These are phyloP conservation scores for Nasonia oneida DNA, from an alignment of 2,888 invertebrate species.

Conservation along the genomic window DNA sequence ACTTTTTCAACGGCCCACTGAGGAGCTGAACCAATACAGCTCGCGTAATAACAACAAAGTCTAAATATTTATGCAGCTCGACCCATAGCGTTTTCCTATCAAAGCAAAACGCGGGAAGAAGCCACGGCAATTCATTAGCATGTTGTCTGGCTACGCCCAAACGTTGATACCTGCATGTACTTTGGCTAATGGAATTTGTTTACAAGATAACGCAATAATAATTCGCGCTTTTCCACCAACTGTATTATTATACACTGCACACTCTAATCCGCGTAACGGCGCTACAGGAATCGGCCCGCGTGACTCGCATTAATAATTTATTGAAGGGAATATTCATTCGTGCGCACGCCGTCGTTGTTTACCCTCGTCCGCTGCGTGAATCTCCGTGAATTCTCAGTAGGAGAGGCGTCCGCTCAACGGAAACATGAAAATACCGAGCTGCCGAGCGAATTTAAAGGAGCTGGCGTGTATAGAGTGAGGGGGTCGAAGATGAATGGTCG, in stretches of 20 bases:
- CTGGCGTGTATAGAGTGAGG: not conserved
- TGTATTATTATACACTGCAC: too few relatives aligned
- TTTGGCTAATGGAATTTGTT: conserved; percentile 37
- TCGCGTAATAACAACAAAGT: conserved; percentile 3
- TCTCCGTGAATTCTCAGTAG: not conserved
- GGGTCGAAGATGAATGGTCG: conserved; percentile 40
- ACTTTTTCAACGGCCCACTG: not conserved
- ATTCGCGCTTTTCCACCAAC: not conserved
- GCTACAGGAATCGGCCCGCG: not conserved
- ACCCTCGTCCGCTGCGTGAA: not conserved
- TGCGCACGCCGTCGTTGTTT: not conserved
- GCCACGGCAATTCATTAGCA: conserved; percentile 43
- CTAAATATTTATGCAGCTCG: conserved; percentile 46
- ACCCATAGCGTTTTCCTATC: conserved; percentile 1
- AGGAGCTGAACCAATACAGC: not conserved
- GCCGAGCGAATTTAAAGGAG: not conserved
- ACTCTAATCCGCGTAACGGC: not conserved
- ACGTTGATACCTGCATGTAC: not conserved
- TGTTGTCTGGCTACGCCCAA: not conserved
- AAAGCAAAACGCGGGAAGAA: too few relatives aligned
- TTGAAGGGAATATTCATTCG: conserved; percentile 27
- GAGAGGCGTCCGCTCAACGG: not conserved
- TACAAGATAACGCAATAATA: conserved; percentile 36
- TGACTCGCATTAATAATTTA: conserved; percentile 46
- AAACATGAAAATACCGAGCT: conserved; percentile 30